Evolutionary conservation across 2,797 vertebrate genomes (phyloP).

Genomic region (Hippocampus kuda): DNA sequence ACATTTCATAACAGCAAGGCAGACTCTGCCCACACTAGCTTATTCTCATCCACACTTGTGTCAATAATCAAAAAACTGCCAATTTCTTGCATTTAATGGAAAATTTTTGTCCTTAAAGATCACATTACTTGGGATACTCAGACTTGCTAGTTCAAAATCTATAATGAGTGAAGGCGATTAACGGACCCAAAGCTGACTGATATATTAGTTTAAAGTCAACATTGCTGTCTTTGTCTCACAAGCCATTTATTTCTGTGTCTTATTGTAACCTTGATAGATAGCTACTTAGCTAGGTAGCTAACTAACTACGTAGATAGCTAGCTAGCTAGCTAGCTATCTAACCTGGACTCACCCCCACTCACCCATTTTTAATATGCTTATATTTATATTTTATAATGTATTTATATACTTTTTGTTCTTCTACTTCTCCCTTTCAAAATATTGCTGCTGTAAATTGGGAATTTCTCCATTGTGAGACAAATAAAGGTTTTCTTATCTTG

Average conservation of each 20-base stretch:
- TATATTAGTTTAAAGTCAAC: background rate
- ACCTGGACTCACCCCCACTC: no score
- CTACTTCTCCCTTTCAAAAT: no score
- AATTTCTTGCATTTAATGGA: background rate
- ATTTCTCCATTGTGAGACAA: no score
- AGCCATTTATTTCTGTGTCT: constrained; percentile 36
- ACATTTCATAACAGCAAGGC: background rate
- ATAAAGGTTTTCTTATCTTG: no score
- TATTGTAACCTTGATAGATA: constrained; percentile 23
- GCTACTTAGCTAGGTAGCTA: no score
- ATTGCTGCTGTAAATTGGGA: no score
- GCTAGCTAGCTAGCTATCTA: background rate
- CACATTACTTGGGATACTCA: background rate
- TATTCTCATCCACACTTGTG: background rate
- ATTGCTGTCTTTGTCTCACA: constrained; percentile 21
- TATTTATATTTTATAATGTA: no score
- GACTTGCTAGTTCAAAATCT: background rate
- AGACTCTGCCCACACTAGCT: background rate
- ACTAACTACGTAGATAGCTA: no score
- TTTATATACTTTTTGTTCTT: no score
- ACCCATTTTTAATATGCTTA: no score
- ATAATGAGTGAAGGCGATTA: background rate
- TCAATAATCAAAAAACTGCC: background rate
- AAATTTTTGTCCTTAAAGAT: background rate
- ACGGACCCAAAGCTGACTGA: background rate